phyloP scores from a whole-genome alignment of 2,797 vertebrate species.

The Hippoglossus hippoglossus region DNA sequence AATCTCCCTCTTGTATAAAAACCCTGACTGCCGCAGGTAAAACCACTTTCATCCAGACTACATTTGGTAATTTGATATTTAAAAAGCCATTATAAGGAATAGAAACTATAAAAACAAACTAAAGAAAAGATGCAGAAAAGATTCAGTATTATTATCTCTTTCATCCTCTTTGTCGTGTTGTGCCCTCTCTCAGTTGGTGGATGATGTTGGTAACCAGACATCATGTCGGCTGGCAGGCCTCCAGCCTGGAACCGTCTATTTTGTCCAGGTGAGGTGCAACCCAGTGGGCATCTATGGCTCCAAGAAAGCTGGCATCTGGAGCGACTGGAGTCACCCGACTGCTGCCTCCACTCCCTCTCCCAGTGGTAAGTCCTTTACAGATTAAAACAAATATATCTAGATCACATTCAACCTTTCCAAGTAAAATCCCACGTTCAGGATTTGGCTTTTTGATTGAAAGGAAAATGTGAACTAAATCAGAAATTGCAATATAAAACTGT shows the following conservation, averaged over 20 bases:
- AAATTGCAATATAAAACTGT: not conserved
- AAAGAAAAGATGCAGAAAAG: not conserved
- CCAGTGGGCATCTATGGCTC: constrained; percentile 96
- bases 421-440: not conserved
- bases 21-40: not conserved
- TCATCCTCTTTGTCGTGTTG: not conserved
- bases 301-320: constrained; percentile 94
- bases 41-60: not conserved
- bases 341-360: constrained; percentile 91
- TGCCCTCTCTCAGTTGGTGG: constrained; percentile 86
- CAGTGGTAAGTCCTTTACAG: constrained; percentile 82
- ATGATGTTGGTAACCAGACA: constrained; percentile 94
- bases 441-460: not conserved
- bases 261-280: constrained; percentile 95
- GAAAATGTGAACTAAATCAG: not conserved
- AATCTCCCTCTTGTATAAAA: constrained; percentile 4
- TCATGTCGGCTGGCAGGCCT: constrained; percentile 93
- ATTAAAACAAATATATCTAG: not conserved
- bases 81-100: not conserved
- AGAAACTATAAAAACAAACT: not conserved
- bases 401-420: not conserved
- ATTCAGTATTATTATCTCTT: not conserved
- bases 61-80: not conserved
- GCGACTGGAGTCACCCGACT: constrained; percentile 94
- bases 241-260: constrained; percentile 91